Conservation (phyloP, 1,140 invertebrate genomes). For the Diprion similis region DNA sequence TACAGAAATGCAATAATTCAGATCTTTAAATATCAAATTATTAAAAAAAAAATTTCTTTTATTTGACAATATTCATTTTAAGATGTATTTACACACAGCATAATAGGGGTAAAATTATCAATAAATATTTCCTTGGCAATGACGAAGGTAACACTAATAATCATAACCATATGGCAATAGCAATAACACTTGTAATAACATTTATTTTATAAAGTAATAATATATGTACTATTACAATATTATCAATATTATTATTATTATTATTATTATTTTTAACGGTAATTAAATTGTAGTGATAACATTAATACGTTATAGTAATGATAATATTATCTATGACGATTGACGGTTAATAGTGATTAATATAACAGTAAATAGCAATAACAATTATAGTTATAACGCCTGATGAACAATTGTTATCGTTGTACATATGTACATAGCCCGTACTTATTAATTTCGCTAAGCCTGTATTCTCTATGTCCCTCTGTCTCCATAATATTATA, state of each 20-base stretch:
- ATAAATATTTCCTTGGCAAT: neutral
- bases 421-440: constrained; percentile 64
- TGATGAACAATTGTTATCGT: constrained; percentile 30
- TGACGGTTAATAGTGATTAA: neutral
- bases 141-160: neutral
- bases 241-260: too few species aligned
- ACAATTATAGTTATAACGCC: neutral
- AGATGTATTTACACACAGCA: too few species aligned
- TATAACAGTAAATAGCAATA: neutral
- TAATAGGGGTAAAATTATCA: too few species aligned
- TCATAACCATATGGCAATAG: neutral
- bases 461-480: constrained; percentile 39
- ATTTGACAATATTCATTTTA: too few species aligned
- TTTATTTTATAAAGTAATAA: neutral
- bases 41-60: too few species aligned
- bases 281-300: neutral
- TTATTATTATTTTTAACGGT: too few species aligned
- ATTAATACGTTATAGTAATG: neutral
- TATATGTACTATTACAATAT: too few species aligned
- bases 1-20: too few species aligned
- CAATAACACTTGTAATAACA: neutral
- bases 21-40: too few species aligned
- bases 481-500: constrained; percentile 17
- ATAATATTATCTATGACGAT: neutral
- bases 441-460: constrained; percentile 63